Conservation (phyloP, 1,140 invertebrate species). For the Dermatophagoides farinae region DNA sequence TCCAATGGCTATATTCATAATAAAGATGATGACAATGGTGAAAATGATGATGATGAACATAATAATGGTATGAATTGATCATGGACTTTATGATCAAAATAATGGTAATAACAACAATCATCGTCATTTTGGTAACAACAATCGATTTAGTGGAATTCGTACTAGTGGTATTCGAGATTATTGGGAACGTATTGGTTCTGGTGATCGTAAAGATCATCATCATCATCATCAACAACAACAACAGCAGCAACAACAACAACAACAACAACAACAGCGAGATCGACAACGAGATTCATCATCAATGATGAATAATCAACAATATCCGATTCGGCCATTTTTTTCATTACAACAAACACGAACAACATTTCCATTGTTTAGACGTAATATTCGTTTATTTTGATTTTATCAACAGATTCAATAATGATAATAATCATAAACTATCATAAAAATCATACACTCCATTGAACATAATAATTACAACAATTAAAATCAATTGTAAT, state of each 20-base stretch:
- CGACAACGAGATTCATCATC: no score
- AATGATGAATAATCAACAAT: no score
- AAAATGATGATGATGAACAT: background rate
- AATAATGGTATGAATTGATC: background rate
- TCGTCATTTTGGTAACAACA: no score
- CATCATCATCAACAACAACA: background rate
- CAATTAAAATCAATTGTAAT: no score
- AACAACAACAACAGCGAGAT: background rate
- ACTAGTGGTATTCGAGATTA: background rate
- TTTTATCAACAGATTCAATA: no score
- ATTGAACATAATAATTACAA: no score
- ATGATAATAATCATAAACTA: no score
- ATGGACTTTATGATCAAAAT: background rate
- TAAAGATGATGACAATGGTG: background rate
- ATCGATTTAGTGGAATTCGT: background rate
- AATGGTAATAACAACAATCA: background rate
- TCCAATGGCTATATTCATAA: background rate
- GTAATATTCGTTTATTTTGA: no score
- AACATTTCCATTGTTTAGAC: no score
- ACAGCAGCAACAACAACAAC: background rate
- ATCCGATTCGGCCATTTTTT: no score
- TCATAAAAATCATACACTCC: no score
- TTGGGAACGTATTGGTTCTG: background rate
- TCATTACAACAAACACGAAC: no score
- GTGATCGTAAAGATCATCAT: background rate